A percentile compares a stretch with the other conserved stretches of the same genome.
phyloP scores from a whole-genome alignment of 2,113 vertebrate genomes.

The Sinocyclocheilus grahami region DNA sequence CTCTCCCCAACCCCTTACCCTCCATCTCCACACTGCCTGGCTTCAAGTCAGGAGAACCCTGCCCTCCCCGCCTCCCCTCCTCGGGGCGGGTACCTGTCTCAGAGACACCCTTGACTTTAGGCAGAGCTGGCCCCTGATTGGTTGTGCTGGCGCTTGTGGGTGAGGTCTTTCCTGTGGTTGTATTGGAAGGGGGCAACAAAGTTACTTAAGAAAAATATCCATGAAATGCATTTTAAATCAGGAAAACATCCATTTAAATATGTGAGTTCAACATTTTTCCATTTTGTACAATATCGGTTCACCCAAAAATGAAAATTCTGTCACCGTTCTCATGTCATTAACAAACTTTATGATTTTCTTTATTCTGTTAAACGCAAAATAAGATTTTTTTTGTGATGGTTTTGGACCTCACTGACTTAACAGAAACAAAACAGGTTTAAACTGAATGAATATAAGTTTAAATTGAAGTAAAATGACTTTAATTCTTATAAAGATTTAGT shows the following conservation, averaged over 20 bases:
- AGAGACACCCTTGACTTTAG: slow-evolving; percentile 78
- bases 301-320: slow-evolving; percentile 2
- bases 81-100: slow-evolving; percentile 79
- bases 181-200: slow-evolving; percentile 74
- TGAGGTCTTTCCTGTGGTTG: slow-evolving; percentile 83
- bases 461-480: no score
- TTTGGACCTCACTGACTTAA: neutral
- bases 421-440: no score
- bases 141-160: slow-evolving; percentile 79
- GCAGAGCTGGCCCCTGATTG: slow-evolving; percentile 73
- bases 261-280: neutral
- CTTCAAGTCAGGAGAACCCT: slow-evolving; percentile 80
- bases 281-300: neutral
- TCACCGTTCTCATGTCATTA: neutral
- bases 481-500: no score
- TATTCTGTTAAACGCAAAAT: neutral
- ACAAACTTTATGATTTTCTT: neutral
- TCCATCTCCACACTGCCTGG: slow-evolving; percentile 85
- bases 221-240: slow-evolving; percentile 57
- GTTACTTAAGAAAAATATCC: slow-evolving; percentile 76
- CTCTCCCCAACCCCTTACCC: slow-evolving; percentile 81
- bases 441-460: no score
- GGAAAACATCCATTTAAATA: no score
- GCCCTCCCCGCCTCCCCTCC: slow-evolving; percentile 76
- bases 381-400: neutral